Base-by-base conservation (phyloP, 2,797 vertebrate genomes). In the Notolabrus celidotus region DNA sequence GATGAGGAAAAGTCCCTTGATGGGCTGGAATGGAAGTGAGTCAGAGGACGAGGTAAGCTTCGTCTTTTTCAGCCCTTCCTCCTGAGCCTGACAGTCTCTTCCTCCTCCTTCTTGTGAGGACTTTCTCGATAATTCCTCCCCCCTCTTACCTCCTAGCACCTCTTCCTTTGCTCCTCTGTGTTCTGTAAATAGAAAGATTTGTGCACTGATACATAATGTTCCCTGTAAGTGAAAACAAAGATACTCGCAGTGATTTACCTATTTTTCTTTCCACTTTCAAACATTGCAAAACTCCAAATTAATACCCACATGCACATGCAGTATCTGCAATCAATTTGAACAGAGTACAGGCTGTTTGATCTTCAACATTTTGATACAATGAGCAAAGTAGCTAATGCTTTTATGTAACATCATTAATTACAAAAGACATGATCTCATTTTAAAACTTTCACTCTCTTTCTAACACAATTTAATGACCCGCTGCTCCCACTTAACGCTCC, bases 1-100 rank as follows among this genome's bases (percentile, higher is more conserved):
- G 88, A 94, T 93, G 82, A 91, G 58, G 63, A 82, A 73, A 63
- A 83, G 72, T 73, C 57, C 49, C 45, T 85, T 93, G 92, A 94
- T 90, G 89, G 66, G 72, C 63, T 22, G 50, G 46, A 77, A 52
- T 77, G 56, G 80, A 84, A 81, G 80, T 86, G 83, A 89, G 62
- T 86, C 82, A 76, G 70, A 74, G 81, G 63, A 71, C 0, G 3
- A 76, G 63, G 63, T 75, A 52, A 54, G 29, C 53, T 60, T 66
- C 17, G 36, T 84, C 65, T 66, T 33, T 39, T 10, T 79, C 20
- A 72, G 45, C 45, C 71, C 47, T 63, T 63, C 67, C 55, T 82
- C 54, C 57, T 79, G 54, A 65, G 76, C 50, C 76, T 85, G 84
- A 80, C 68, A 82, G 71, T 29, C 29, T 52, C 65, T 64, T 72